Evolutionary conservation across 2,888 invertebrate genomes (phyloP), one percentile per base, ranked within the genome.

Genomic region (Callyntrura sp.): DNA sequence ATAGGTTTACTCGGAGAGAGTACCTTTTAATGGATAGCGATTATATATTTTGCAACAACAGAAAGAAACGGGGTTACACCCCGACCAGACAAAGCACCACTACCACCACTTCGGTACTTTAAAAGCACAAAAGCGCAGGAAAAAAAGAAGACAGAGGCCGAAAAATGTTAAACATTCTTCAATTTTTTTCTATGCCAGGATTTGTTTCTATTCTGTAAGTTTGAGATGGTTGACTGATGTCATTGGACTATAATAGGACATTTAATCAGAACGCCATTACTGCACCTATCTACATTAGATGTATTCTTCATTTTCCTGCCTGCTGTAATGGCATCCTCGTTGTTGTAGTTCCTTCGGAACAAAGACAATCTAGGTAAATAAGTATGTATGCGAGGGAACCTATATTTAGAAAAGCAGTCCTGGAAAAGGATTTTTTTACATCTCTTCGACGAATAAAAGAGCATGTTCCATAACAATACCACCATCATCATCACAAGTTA

Each of bases 101-200:
- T 35, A 68, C 35, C 5, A 23, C 60, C 12, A 12, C 14, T 60
- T 3, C 62, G 5, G 20, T 12, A 68, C 35, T 68, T 62, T 68
- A 35, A 35, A 68, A 43, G 35, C 8, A 43, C 28, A 68, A n/a
- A 68, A 68, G 35, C 35, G 35, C 6, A 68, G n/a, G n/a, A n/a
- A n/a, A 62, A 51, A 11, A 20, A 60, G 60, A 23, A 25, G 57
- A 14, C 23, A 35, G 28, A 55, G 68, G 70, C 62, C n/a, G 65
- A 28, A 48, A 25, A 51, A 62, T 65, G 65, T 45, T 51, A 55
- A 78, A 78, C 48, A 86, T 65, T 35, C 78, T 86, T 86, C 85
- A 78, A 86, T 35, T 60, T 81, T 81, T 45, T 60, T 35, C 35
- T 60, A 60, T 25, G 25, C 45, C 8, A 6, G 76, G 85, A 85